Conservation (phyloP, 2,113 vertebrate genomes). For the Ahaetulla prasina region DNA sequence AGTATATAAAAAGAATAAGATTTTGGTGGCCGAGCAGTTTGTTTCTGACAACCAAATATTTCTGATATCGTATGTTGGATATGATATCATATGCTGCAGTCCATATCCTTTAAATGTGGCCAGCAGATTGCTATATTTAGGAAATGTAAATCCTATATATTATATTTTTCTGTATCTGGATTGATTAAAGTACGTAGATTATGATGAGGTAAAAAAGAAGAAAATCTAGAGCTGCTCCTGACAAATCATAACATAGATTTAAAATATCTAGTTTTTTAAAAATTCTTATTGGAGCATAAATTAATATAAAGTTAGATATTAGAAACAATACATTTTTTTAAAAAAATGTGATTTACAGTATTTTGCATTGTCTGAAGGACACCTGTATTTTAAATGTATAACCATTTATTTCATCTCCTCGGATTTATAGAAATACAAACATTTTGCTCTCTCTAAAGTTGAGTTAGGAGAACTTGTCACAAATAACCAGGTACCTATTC, state of each 20-base stretch:
- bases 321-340: neutral
- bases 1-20: conserved; percentile 12
- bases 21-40: neutral
- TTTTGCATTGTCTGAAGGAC: neutral
- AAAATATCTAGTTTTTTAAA: neutral
- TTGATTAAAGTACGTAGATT: neutral
- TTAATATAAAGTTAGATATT: neutral
- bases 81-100: neutral
- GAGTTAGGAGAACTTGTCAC: neutral
- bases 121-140: neutral
- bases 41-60: neutral
- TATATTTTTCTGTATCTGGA: neutral
- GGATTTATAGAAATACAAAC: neutral
- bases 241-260: neutral
- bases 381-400: neutral
- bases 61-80: no score
- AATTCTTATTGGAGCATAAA: neutral
- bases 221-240: neutral
- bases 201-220: neutral
- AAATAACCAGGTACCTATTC: neutral
- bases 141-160: neutral
- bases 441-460: neutral
- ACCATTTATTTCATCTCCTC: neutral
- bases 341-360: neutral
- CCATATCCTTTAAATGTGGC: neutral